These are phyloP conservation scores for Amazona vittata DNA, from an alignment of 2,113 vertebrate genomes.

Conservation along the genomic window DNA sequence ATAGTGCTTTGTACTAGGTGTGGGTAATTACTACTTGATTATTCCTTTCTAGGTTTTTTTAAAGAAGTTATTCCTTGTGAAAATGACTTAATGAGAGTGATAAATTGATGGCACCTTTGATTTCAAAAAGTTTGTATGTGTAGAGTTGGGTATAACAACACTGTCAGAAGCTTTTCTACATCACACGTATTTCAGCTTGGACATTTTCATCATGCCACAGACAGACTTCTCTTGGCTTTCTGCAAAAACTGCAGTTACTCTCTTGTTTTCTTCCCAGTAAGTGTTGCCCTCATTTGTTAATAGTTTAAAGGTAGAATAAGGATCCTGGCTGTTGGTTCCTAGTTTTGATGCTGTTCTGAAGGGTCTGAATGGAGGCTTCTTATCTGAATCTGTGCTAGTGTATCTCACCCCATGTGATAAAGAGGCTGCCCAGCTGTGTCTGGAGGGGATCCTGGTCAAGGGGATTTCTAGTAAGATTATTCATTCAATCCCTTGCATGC, in stretches of 20 bases:
- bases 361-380: neutral
- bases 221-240: rapidly evolving
- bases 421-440: neutral
- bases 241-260: neutral
- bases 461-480: neutral
- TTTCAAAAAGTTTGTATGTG: neutral
- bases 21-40: constrained; percentile 28
- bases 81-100: neutral
- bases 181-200: rapidly evolving
- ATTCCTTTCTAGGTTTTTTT: neutral
- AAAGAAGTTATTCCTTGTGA: neutral
- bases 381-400: rapidly evolving
- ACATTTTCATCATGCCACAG: rapidly evolving
- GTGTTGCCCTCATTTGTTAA: neutral
- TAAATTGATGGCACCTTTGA: neutral
- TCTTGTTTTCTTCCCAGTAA: neutral
- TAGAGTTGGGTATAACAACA: neutral
- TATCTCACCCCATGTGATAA: neutral
- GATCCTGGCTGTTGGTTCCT: neutral
- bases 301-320: neutral
- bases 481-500: neutral
- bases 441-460: neutral
- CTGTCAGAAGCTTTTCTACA: rapidly evolving
- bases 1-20: constrained; percentile 22
- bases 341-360: neutral